These are phyloP conservation scores for Mormyrus hasselquistii DNA, from an alignment of 2,797 vertebrate species.

Conservation along the genomic window DNA sequence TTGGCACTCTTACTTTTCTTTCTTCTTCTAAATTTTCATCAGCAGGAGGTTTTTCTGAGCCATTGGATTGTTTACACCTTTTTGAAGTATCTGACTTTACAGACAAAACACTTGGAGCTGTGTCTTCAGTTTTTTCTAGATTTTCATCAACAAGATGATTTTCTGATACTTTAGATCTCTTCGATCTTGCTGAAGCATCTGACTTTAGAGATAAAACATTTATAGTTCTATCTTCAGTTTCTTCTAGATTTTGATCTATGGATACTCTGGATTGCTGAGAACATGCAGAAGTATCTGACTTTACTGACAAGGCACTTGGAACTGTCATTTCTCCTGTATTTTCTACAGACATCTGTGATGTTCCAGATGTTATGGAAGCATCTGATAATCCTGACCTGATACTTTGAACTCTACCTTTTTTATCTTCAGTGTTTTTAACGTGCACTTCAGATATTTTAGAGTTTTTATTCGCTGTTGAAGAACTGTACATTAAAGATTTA, in stretches of 20 bases:
- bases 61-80: not conserved
- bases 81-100: not conserved
- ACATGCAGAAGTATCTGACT: slow-evolving; percentile 10
- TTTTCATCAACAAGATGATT: not conserved
- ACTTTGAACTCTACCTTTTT: slow-evolving; percentile 23
- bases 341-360: slow-evolving; percentile 11
- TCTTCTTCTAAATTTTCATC: not conserved
- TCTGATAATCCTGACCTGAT: slow-evolving; percentile 36
- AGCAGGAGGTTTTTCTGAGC: not conserved
- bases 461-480: slow-evolving; percentile 33
- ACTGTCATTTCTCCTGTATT: slow-evolving; percentile 11
- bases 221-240: slow-evolving; percentile 35
- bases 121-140: not conserved
- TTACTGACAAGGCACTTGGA: not conserved
- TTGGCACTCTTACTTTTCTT: not conserved
- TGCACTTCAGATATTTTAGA: slow-evolving; percentile 39
- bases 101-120: not conserved
- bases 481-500: slow-evolving; percentile 40
- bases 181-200: slow-evolving; percentile 9
- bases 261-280: not conserved
- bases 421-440: slow-evolving; percentile 25
- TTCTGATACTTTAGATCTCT: not conserved
- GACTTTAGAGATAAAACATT: slow-evolving; percentile 35
- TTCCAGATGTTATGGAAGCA: slow-evolving; percentile 33
- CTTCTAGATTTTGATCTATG: not conserved